Base-by-base conservation (phyloP, 2,113 vertebrate genomes). In the Probosciger aterrimus region DNA sequence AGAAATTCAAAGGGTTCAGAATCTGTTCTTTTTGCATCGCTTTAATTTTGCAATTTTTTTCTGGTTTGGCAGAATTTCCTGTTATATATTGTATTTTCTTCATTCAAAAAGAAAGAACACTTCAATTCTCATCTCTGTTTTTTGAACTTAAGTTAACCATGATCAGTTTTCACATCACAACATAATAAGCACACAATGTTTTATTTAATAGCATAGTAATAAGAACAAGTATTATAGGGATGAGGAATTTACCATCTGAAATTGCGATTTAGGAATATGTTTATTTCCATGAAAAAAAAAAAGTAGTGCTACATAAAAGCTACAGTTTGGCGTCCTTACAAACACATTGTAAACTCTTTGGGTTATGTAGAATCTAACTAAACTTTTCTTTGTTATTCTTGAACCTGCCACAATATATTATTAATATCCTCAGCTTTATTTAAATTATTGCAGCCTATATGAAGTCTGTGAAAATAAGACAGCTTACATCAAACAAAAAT, bases 21-120 rank as follows among this genome's bases (percentile, higher is more conserved):
- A 86, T 78, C 55, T 57, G 64, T 81, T 93, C 43, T 86, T 88
- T 77, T 68, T 63, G 63, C 70, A 83, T 80, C 76, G 41, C 41
- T 93, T 86, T 46, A 77, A 67, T 86, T 92, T 96, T 83, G 41
- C 10, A 92, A 86, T 94, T 74, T 24, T 86, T n/a, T 76, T 91
- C 67, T 68, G 7, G 43, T 90, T 90, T 90, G 43, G 23, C 20
- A 75, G 27, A 88, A 86, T 82, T 69, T 92, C 46, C 63, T 82
- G 4, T 55, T 87, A 80, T 50, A 53, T n/a, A 44, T 87, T 30
- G 23, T 44, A 6, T 18, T 53, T 83, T 44, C 57, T 17, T 43
- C 4, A 69, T 23, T 44, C 11, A 77, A 44, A 85, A 91, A 74
- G 18, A 47, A 79, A 44, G 19, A 31, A 35, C 46, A 59, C 6